Percentiles rank a stretch among this genome's conserved stretches.
Conservation (phyloP, 2,888 invertebrate genomes). For the Adelphocoris suturalis region DNA sequence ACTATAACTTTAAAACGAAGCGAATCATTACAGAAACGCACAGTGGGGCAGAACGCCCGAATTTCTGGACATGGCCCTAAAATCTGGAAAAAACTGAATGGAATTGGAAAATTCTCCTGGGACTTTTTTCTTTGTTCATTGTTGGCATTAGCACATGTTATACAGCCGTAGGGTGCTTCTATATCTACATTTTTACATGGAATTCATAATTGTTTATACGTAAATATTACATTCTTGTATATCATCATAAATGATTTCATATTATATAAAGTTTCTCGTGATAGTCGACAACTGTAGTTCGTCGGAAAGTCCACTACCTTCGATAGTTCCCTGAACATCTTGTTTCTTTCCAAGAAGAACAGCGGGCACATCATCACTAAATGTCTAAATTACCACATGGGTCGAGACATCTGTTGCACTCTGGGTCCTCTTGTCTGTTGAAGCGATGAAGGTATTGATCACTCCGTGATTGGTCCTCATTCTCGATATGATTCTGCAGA, state of each 20-base stretch:
- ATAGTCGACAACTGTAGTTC: too few species aligned
- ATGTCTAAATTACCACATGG: neutral
- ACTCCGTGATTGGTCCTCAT: neutral
- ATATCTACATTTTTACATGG: neutral
- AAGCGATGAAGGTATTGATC: neutral
- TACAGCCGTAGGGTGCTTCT: neutral
- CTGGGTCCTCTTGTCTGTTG: neutral
- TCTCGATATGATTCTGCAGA: neutral
- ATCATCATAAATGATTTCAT: neutral
- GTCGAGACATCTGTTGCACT: neutral
- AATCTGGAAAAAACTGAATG: too few species aligned
- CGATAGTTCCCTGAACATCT: neutral
- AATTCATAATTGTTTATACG: too few species aligned
- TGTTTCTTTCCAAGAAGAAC: neutral
- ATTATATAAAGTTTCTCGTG: neutral
- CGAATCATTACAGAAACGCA: too few species aligned
- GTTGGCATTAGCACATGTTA: neutral
- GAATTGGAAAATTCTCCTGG: too few species aligned
- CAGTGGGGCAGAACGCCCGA: too few species aligned
- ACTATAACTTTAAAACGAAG: too few species aligned
- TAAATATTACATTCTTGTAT: neutral
- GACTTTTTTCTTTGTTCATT: too few species aligned
- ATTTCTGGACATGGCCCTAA: too few species aligned
- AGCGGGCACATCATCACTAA: neutral
- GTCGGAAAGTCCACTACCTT: neutral